Base-by-base conservation (phyloP, 2,888 invertebrate genomes). In the Odiellus spinosus region DNA sequence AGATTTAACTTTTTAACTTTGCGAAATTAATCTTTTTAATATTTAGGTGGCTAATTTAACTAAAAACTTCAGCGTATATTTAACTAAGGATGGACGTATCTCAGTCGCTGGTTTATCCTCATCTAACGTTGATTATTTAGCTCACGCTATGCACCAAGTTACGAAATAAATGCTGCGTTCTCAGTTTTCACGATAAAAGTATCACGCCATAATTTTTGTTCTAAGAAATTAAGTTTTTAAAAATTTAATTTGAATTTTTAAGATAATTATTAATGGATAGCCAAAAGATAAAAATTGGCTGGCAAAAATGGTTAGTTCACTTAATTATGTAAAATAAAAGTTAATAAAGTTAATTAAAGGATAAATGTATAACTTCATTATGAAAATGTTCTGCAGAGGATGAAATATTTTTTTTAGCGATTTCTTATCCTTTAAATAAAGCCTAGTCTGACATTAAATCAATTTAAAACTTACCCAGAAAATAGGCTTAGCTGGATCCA, bases 41-140 rank as follows among this genome's bases (percentile, higher is more conserved):
- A 68, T 73, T 36, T 67, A 87, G 85, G 86, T 87, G 45, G 85
- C 79, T 58, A 76, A 76, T 53, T 66, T 98, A 42, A 86, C 77
- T 0, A 88, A 90, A 61, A 83, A 98, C 21, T 85, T 79, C 71
- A 86, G 86, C 64, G 75, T 98, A 56, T 98, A 90, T 67, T 70
- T 98, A 56, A 95, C 96, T 1, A 90, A 88, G 67, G 96, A 96
- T 67, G 98, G 98, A 0, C 80, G 98, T 59, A 93, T 98, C 66
- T 96, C 95, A 3, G 85, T 98, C 71, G 95, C 96, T 47, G 96
- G 98, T 45, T 80, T 98, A 5, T 82, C 88, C 1, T 83, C 90
- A 3, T 82, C 83, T 64, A 98, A 98, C 70, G 93, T 96, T 1
- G 80, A 79, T 54, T 93, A 98, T 65, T 71, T 98, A 52, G 96